Evolutionary conservation across 2,888 invertebrate genomes (phyloP).

Genomic region (Xanthia icteritia): DNA sequence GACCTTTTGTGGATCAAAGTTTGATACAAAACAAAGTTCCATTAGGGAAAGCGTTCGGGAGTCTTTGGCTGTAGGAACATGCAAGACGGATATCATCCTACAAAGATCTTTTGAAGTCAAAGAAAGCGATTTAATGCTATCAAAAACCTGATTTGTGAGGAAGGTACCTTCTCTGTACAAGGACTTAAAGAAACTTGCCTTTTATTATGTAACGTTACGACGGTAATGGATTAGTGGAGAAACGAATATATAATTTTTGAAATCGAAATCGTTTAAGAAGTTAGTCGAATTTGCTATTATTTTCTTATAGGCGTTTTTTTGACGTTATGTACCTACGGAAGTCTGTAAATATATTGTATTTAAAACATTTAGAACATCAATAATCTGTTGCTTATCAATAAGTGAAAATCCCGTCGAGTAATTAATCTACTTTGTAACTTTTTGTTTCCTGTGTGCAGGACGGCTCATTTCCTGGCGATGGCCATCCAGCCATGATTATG

Average conservation of each 20-base stretch:
- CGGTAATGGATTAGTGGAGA: constrained; percentile 26
- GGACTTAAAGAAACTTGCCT: constrained; percentile 32
- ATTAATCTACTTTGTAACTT: constrained; percentile 28
- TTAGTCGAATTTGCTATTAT: constrained; percentile 38
- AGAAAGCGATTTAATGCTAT: constrained; percentile 53
- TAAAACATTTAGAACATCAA: no score
- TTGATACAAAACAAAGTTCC: constrained; percentile 60
- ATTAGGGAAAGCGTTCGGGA: constrained; percentile 57
- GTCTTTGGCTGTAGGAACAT: constrained; percentile 40
- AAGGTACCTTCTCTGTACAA: constrained; percentile 24
- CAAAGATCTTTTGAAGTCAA: constrained; percentile 66
- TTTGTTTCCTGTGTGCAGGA: constrained; percentile 35
- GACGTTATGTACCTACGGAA: background rate
- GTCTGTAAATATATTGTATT: background rate
- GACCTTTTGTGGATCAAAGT: constrained; percentile 69
- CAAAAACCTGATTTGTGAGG: constrained; percentile 28
- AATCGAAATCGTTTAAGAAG: background rate
- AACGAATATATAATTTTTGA: background rate
- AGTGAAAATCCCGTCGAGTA: constrained; percentile 1
- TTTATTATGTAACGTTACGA: constrained; percentile 11
- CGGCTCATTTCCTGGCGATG: constrained; percentile 39
- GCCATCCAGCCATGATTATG: no score
- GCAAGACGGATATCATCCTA: constrained; percentile 54
- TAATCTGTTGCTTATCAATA: background rate
- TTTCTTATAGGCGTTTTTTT: constrained; percentile 25